A percentile compares a stretch with the other conserved stretches of the same genome.
phyloP scores from a whole-genome alignment of 2,113 vertebrate species.

The Phocoena phocoena region DNA sequence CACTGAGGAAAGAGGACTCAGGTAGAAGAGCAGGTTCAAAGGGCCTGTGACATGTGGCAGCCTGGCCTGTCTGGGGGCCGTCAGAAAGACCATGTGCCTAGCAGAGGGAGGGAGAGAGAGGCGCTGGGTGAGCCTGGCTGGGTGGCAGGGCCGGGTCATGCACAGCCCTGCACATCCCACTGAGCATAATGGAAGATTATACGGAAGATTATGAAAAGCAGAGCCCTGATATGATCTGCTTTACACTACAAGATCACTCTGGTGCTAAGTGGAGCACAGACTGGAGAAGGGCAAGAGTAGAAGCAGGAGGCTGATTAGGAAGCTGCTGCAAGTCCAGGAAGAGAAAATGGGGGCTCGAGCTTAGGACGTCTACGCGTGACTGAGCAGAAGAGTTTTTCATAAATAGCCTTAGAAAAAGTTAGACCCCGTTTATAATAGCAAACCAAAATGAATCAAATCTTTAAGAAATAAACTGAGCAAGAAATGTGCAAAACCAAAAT shows the following conservation, averaged over 20 bases:
- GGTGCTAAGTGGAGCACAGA: not conserved
- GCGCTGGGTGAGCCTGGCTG: not conserved
- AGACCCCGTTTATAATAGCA: not conserved
- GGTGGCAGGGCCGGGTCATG: not conserved
- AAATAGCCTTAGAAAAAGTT: not conserved
- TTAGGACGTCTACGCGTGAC: not conserved
- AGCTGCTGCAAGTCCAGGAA: not conserved
- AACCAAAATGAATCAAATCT: not conserved
- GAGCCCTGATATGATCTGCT: not conserved
- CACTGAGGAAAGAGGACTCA: not conserved
- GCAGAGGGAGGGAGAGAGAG: not conserved
- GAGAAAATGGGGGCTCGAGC: not conserved
- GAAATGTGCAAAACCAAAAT: not conserved
- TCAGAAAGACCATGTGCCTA: not conserved
- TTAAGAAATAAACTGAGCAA: constrained; percentile 15
- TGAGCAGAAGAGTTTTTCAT: not conserved
- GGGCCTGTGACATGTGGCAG: not conserved
- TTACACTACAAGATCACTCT: not conserved
- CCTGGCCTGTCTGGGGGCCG: not conserved
- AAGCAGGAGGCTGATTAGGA: not conserved
- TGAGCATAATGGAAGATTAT: not conserved
- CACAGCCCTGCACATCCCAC: not conserved
- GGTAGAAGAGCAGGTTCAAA: not conserved
- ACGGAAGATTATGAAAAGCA: not conserved
- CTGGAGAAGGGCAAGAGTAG: not conserved